Conservation (phyloP, 2,113 vertebrate species). For the Austrofundulus limnaeus region DNA sequence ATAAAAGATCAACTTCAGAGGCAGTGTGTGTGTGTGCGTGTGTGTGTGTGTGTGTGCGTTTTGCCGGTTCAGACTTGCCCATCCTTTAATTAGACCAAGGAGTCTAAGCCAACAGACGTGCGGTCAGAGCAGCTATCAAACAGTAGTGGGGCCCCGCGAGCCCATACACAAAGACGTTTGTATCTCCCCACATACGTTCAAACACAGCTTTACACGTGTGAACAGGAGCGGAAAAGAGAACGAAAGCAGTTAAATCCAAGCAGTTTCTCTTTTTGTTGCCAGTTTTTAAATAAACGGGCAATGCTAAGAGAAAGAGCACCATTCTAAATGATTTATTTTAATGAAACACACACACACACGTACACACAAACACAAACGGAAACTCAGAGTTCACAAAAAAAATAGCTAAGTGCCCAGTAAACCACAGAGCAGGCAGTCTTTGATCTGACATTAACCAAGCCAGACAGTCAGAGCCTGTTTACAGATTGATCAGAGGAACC, state of each 20-base stretch:
- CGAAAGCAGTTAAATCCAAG: conserved; percentile 13
- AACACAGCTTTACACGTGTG: not conserved
- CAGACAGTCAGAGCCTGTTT: conserved; percentile 30
- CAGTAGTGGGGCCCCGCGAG: conserved; percentile 43
- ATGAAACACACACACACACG: conserved; percentile 16
- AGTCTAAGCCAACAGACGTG: conserved; percentile 78
- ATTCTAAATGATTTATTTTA: conserved; percentile 4
- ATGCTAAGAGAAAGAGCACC: conserved; percentile 1
- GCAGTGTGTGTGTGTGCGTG: conserved; percentile 35
- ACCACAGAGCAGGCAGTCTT: conserved; percentile 44
- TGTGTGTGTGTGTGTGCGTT: conserved; percentile 22
- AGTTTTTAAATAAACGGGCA: conserved; percentile 2
- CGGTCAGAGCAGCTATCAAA: conserved; percentile 83
- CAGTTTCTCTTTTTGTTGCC: not conserved
- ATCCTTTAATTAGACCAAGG: conserved; percentile 83
- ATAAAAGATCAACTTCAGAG: conserved; percentile 71
- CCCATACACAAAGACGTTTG: conserved; percentile 11
- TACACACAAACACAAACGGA: conserved; percentile 12
- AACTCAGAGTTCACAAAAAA: conserved; percentile 16
- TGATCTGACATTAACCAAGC: conserved; percentile 41
- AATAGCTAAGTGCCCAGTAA: conserved; percentile 31
- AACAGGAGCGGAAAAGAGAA: not conserved
- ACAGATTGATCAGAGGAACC: not conserved
- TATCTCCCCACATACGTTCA: not conserved
- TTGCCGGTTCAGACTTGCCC: conserved; percentile 84